Percentiles rank a stretch among this genome's conserved stretches.
Conservation (phyloP, 2,888 invertebrate species). For the Criorhina ranunculi region DNA sequence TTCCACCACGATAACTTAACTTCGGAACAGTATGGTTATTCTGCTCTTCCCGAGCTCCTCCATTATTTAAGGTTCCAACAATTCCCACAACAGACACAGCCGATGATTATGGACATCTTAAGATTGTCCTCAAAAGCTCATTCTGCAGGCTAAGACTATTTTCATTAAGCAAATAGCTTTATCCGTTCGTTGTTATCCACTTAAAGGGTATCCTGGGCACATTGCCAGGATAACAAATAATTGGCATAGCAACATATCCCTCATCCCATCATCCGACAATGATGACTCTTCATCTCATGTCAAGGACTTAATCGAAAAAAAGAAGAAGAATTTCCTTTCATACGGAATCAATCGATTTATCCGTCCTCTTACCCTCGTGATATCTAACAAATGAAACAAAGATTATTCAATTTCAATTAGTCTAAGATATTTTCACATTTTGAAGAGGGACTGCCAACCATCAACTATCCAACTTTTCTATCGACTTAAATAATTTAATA, state of each 20-base stretch:
- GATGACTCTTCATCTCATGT: constrained; percentile 31
- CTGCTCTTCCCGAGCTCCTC: too few relatives aligned
- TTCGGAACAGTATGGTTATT: too few relatives aligned
- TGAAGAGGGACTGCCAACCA: not conserved
- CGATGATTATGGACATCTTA: not conserved
- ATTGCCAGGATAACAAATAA: constrained; percentile 30
- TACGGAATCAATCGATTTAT: constrained; percentile 22
- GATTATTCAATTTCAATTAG: constrained; percentile 36
- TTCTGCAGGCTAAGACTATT: constrained; percentile 15
- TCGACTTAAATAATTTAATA: constrained; percentile 45
- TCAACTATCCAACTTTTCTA: not conserved
- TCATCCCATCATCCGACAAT: not conserved
- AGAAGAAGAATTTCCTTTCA: not conserved
- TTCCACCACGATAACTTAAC: too few relatives aligned
- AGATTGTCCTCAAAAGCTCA: not conserved
- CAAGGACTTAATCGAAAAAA: constrained; percentile 29
- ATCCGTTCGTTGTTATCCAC: not conserved
- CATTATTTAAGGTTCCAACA: too few relatives aligned
- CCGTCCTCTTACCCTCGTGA: not conserved
- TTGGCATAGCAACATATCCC: constrained; percentile 21
- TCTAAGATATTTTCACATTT: constrained; percentile 18
- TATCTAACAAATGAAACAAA: not conserved
- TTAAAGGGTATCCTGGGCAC: constrained; percentile 2
- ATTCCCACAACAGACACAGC: too few relatives aligned
- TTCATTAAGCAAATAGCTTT: constrained; percentile 29